These are phyloP conservation scores for Phrynosoma platyrhinos DNA, from an alignment of 2,113 vertebrate species.

Conservation along the genomic window DNA sequence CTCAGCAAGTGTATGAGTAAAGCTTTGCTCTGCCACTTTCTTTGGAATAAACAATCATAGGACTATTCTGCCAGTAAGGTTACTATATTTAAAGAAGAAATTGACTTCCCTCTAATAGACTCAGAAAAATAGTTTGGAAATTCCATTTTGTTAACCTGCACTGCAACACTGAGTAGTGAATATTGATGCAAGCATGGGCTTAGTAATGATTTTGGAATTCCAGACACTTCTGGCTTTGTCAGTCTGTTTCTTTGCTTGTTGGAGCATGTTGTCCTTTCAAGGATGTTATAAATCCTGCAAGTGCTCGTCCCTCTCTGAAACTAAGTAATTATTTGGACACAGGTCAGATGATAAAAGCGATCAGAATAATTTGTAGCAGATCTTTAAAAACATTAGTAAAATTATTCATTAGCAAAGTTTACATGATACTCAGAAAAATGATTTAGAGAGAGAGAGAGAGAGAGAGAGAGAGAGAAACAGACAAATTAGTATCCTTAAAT, in stretches of 20 bases:
- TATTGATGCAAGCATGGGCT: background rate
- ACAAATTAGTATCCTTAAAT: background rate
- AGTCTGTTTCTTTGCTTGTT: background rate
- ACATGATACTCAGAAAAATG: background rate
- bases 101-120: background rate
- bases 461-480: too few species aligned
- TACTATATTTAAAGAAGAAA: background rate
- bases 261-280: background rate
- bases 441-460: background rate
- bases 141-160: background rate
- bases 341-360: background rate
- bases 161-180: conserved; percentile 6
- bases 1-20: too few species aligned
- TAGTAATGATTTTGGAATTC: conserved; percentile 1
- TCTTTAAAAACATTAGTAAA: background rate
- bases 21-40: background rate
- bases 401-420: background rate
- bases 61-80: background rate
- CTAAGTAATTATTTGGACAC: background rate
- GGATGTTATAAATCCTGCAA: background rate
- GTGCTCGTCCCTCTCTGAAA: background rate
- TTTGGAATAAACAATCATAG: background rate
- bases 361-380: background rate
- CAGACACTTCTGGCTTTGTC: background rate
- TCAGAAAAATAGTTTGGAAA: background rate